Conservation (phyloP, 2,797 vertebrate genomes). For the Telmatherina bonti region DNA sequence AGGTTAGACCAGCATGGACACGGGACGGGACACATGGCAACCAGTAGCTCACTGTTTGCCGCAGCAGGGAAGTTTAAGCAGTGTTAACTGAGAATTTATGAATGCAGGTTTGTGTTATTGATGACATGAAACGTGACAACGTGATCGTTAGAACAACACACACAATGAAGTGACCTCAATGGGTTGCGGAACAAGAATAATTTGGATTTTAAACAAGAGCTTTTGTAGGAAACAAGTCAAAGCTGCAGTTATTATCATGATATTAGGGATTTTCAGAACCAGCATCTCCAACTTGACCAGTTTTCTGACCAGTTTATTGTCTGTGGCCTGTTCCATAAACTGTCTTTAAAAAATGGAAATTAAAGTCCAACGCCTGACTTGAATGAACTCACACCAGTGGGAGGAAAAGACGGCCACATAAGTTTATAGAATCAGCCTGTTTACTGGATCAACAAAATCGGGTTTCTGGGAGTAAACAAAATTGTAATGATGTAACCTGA, state of each 20-base stretch:
- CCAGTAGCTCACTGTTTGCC: constrained; percentile 70
- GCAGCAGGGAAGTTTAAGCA: constrained; percentile 60
- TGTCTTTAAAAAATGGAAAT: too few relatives aligned
- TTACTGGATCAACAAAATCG: too few relatives aligned
- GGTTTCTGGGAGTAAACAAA: not conserved
- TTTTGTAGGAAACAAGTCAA: not conserved
- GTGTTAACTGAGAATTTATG: constrained; percentile 60
- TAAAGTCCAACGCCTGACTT: too few relatives aligned
- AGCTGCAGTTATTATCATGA: not conserved
- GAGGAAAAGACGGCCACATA: too few relatives aligned
- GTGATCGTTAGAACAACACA: constrained; percentile 23
- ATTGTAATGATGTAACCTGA: too few relatives aligned
- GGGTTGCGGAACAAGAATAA: not conserved
- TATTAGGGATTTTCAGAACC: not conserved
- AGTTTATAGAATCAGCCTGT: too few relatives aligned
- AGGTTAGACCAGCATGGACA: constrained; percentile 78
- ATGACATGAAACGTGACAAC: constrained; percentile 30
- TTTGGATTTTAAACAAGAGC: not conserved
- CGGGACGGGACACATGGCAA: constrained; percentile 59
- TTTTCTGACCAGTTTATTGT: not conserved
- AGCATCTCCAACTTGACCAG: not conserved
- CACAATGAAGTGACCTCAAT: constrained; percentile 1
- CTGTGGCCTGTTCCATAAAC: too few relatives aligned
- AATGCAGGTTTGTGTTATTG: constrained; percentile 50
- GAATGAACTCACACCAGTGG: too few relatives aligned